Evolutionary conservation across 2,797 vertebrate species (phyloP).

Genomic region (Bryconaethiops microstoma): DNA sequence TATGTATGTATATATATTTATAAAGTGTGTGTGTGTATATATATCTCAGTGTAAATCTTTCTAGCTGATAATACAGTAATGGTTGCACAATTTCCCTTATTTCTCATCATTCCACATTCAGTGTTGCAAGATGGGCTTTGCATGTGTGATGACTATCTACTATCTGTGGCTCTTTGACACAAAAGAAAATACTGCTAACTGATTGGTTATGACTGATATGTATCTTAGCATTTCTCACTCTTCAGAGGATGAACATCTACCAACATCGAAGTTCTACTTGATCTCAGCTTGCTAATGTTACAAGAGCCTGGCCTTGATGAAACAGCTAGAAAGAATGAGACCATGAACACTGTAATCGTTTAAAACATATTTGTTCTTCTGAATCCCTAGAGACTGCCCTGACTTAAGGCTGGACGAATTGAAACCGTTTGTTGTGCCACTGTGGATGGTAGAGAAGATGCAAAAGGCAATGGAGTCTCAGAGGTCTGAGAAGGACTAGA

Average conservation of each 20-base stretch:
- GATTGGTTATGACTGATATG: not conserved
- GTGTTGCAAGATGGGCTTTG: not conserved
- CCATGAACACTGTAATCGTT: not conserved
- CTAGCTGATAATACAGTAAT: not conserved
- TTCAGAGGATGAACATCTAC: not conserved
- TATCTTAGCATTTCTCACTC: not conserved
- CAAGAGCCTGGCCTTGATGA: not conserved
- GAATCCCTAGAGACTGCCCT: conserved; percentile 79
- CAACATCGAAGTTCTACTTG: not conserved
- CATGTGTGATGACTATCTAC: not conserved
- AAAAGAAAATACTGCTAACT: not conserved
- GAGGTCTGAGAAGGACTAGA: conserved; percentile 76
- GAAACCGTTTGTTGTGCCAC: conserved; percentile 88
- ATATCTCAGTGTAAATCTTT: too few relatives aligned
- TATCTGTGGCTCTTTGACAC: not conserved
- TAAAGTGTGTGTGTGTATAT: too few relatives aligned
- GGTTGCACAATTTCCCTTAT: not conserved
- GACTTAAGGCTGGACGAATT: conserved; percentile 91
- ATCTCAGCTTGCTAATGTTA: not conserved
- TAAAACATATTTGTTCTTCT: not conserved
- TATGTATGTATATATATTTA: too few relatives aligned
- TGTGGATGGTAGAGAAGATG: conserved; percentile 97
- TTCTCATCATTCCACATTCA: not conserved
- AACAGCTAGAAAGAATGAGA: not conserved
- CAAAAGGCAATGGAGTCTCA: conserved; percentile 89